Evolutionary conservation across 1,140 invertebrate genomes (phyloP).

Genomic region (Protaetia brevitarsis): DNA sequence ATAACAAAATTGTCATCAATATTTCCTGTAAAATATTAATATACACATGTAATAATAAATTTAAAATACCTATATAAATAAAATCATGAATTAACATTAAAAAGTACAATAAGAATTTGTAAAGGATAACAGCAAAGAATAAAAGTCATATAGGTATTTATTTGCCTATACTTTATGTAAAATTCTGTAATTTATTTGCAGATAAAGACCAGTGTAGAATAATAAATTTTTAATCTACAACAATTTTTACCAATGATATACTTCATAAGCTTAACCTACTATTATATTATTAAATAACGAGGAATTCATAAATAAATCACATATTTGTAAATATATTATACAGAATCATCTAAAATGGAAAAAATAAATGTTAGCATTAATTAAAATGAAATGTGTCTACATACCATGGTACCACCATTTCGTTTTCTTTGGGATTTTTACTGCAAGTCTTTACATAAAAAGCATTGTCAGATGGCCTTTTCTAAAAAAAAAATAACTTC

Average conservation of each 20-base stretch:
- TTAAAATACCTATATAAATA: too few species aligned
- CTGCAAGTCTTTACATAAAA: slow-evolving; percentile 98
- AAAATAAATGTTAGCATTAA: slow-evolving; percentile 12
- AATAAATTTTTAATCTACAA: neutral
- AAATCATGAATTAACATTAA: too few species aligned
- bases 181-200: neutral
- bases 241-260: slow-evolving; percentile 11
- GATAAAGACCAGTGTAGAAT: neutral
- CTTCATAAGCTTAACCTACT: slow-evolving; percentile 22
- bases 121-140: too few species aligned
- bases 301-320: slow-evolving; percentile 30
- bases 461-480: slow-evolving; percentile 91
- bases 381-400: slow-evolving; percentile 34
- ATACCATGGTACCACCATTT: slow-evolving; percentile 99
- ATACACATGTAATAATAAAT: too few species aligned
- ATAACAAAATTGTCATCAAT: too few species aligned
- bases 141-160: neutral
- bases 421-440: slow-evolving; percentile 98
- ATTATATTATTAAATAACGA: slow-evolving; percentile 13
- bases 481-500: slow-evolving; percentile 73
- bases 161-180: neutral
- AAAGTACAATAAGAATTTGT: too few species aligned
- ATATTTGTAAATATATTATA: slow-evolving; percentile 34
- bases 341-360: slow-evolving; percentile 43
- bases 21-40: too few species aligned